Percentiles rank a stretch among this genome's conserved stretches.
Conservation (phyloP, 1,140 invertebrate genomes). For the Drosophila grimshawi region DNA sequence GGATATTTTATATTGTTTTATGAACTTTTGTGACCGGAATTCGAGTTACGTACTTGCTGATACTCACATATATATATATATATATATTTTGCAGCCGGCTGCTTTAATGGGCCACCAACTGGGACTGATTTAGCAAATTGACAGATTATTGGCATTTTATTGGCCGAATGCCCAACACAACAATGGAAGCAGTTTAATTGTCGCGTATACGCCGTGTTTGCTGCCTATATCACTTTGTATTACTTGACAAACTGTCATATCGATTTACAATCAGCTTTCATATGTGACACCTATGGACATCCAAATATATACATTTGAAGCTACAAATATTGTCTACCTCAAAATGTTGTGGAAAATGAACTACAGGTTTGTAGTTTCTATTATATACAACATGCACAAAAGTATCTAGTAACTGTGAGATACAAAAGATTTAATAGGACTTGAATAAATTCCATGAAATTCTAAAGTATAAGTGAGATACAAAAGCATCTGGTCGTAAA, state of each 20-base stretch:
- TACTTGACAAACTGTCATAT: constrained; percentile 12
- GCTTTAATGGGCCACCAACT: constrained; percentile 54
- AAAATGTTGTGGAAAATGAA: background rate
- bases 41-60: constrained; percentile 24
- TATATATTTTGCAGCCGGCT: constrained; percentile 23
- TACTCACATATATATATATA: background rate
- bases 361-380: too few species aligned
- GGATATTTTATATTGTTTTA: constrained; percentile 76
- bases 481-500: background rate
- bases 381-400: too few species aligned
- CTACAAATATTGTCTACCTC: background rate
- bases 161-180: constrained; percentile 31
- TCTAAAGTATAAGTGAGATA: background rate
- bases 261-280: constrained; percentile 19
- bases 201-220: constrained; percentile 33
- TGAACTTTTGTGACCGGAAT: constrained; percentile 59
- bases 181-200: constrained; percentile 45
- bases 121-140: constrained; percentile 78
- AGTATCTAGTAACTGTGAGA: too few species aligned
- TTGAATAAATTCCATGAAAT: too few species aligned
- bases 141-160: constrained; percentile 76
- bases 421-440: background rate
- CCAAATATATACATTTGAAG: background rate
- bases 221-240: background rate
- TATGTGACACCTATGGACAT: background rate